Percentiles rank a stretch among this genome's conserved stretches.
Evolutionary conservation across 2,113 vertebrate species (phyloP).

Genomic region (Miniopterus natalensis): DNA sequence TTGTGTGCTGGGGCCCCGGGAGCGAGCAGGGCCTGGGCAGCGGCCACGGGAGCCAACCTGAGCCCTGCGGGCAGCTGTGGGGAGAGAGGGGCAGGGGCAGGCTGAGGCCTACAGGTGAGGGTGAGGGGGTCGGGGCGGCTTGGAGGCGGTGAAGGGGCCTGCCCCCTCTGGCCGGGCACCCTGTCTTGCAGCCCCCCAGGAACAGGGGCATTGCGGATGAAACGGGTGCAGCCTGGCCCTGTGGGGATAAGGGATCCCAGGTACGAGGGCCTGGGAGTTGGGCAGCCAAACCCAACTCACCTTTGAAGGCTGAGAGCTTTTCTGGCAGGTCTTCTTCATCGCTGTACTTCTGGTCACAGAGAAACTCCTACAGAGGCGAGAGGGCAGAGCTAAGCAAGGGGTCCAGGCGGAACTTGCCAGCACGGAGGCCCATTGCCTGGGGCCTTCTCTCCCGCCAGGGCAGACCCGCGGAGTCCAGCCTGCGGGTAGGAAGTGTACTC

Average conservation of each 20-base stretch:
- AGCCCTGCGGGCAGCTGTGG: background rate
- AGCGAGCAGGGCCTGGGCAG: conserved; percentile 75
- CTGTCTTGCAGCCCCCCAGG: background rate
- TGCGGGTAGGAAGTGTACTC: background rate
- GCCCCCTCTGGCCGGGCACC: background rate
- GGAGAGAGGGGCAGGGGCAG: conserved; percentile 54
- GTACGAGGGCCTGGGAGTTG: background rate
- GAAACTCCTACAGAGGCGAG: conserved; percentile 90
- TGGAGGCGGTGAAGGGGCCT: background rate
- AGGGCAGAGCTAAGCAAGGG: background rate
- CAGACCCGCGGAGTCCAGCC: background rate
- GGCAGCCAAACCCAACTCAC: conserved; percentile 87
- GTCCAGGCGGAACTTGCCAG: background rate
- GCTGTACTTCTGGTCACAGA: conserved; percentile 97
- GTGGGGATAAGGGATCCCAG: background rate
- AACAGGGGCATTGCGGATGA: background rate
- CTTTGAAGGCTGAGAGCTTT: conserved; percentile 96
- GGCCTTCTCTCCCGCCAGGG: background rate
- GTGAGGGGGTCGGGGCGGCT: background rate
- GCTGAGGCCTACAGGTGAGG: conserved; percentile 60
- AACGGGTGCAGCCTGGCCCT: background rate
- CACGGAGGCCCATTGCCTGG: rapidly evolving
- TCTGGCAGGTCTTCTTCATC: conserved; percentile 95
- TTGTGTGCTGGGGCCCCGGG: conserved; percentile 85
- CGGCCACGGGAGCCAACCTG: conserved; percentile 66